These are phyloP conservation scores for Nomada ruficornis DNA, from an alignment of 2,888 invertebrate species.

Conservation along the genomic window DNA sequence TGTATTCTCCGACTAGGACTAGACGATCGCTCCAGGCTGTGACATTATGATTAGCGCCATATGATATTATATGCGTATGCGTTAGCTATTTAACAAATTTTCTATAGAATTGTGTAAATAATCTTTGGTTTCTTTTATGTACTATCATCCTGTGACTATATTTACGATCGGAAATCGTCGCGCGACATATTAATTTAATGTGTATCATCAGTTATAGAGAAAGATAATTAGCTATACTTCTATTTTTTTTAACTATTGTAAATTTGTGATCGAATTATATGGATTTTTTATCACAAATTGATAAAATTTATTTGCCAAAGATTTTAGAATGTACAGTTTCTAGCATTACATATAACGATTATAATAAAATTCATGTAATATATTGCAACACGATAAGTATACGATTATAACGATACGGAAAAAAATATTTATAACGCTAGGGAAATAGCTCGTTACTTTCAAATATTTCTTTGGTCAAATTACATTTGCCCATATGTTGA, in stretches of 20 bases:
- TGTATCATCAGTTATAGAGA: no score
- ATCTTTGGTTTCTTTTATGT: not conserved
- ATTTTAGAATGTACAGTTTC: not conserved
- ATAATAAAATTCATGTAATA: not conserved
- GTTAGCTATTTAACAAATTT: slow-evolving; percentile 8
- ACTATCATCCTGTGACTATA: no score
- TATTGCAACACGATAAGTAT: not conserved
- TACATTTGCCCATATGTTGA: not conserved
- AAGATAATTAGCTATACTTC: no score
- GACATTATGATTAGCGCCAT: slow-evolving; percentile 53
- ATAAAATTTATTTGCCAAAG: no score
- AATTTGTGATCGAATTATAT: no score
- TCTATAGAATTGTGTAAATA: not conserved
- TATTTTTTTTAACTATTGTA: no score
- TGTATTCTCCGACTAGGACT: slow-evolving; percentile 32
- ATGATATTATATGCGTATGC: slow-evolving; percentile 1
- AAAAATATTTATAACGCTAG: not conserved
- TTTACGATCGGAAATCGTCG: no score
- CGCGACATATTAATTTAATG: no score
- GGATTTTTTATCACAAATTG: no score
- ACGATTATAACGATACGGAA: not conserved
- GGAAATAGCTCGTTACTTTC: not conserved
- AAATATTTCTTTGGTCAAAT: not conserved
- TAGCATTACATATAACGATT: not conserved
- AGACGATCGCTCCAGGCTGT: slow-evolving; percentile 29